Evolutionary conservation across 2,113 vertebrate species (phyloP), one percentile per base, ranked within the genome.

Genomic region (Athene noctua): DNA sequence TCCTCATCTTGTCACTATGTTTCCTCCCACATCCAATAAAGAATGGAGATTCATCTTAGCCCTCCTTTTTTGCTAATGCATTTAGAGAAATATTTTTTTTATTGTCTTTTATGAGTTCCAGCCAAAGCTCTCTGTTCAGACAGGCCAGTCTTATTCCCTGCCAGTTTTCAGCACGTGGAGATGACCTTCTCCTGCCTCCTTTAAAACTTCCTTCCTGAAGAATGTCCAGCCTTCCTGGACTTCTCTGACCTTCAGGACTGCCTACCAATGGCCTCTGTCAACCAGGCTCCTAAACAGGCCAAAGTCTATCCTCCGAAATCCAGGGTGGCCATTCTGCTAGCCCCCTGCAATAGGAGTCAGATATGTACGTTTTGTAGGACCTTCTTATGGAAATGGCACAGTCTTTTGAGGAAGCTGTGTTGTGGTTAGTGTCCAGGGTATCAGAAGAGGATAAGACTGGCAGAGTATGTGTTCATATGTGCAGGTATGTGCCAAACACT

Each of bases 381-480:
- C 32, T 61, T 49, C 12, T n/a, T 46, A 34, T 29, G 22, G 18
- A 74, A 94, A 27, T 16, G 7, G 9, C 42, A 63, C 13, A 42
- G 22, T 22, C 30, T 75, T 65, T 65, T 66, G 38, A 51, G 27
- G 23, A 62, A 68, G 18, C 14, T 80, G 16, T 70, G 17, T 15
- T 0, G 0, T 10, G 10, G 42, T 22, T 54, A 34, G 15, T 20
- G 19, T 15, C 7, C 49, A 32, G 42, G 9, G 7, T 14, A 21
- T 49, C 13, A 23, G 16, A 80, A 68, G 15, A 67, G 19, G 17
- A 6, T 47, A 46, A 59, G 25, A 52, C 4, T 65, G 14, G 36
- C 8, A 44, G 19, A n/a, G 11, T 12, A 15, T 2, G 4, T 58
- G 1, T 55, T 65, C 18, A 3, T 25, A 6, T 63, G 13, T 65